These are phyloP conservation scores for Sebastes fasciatus DNA, from an alignment of 2,113 vertebrate genomes.

Conservation along the genomic window DNA sequence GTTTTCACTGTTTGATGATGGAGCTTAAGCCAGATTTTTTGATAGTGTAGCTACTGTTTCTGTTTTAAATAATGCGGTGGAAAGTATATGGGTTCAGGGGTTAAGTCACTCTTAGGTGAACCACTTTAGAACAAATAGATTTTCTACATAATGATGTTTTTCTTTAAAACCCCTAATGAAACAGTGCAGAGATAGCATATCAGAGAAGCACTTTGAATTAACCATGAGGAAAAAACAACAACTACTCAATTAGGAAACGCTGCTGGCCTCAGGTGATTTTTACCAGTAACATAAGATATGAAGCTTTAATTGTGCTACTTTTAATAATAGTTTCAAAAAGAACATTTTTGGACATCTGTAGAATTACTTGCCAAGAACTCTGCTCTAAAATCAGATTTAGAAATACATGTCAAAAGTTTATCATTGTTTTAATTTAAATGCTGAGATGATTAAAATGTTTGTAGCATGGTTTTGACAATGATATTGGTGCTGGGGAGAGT, in stretches of 20 bases:
- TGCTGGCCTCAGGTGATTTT: not conserved
- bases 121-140: not conserved
- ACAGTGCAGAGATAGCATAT: not conserved
- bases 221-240: not conserved
- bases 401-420: not conserved
- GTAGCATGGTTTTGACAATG: not conserved
- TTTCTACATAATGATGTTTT: not conserved
- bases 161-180: constrained; percentile 6
- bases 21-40: constrained; percentile 11
- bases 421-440: not conserved
- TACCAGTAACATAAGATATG: not conserved
- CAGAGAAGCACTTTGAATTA: not conserved
- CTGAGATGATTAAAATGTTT: not conserved
- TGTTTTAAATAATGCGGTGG: constrained; percentile 24
- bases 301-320: not conserved
- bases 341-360: not conserved
- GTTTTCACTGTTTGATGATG: constrained; percentile 1
- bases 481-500: not conserved
- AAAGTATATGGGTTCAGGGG: not conserved
- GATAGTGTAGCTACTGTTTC: not conserved
- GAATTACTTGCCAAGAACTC: not conserved
- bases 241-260: not conserved
- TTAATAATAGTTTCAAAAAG: not conserved
- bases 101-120: constrained; percentile 8
- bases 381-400: not conserved